A percentile compares a stretch with the other conserved stretches of the same genome.
phyloP scores from a whole-genome alignment of 2,888 invertebrate species.

The Sphaeridia pumilis region DNA sequence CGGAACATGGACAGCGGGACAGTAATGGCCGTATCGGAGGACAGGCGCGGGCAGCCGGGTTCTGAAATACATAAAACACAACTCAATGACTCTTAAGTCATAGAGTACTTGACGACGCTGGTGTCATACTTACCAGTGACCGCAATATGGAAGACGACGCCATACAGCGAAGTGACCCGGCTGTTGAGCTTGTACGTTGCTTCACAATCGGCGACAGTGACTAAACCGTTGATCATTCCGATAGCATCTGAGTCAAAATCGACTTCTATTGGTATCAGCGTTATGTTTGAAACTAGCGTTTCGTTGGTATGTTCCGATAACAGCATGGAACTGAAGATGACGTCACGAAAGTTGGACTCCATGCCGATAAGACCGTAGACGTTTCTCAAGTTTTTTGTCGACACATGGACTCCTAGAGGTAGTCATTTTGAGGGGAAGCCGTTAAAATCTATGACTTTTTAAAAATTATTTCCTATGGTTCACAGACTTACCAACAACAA shows the following conservation, averaged over 20 bases:
- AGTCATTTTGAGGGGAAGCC: neutral
- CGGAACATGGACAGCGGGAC: conserved; percentile 47
- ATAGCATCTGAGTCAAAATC: conserved; percentile 7
- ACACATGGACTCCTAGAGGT: conserved; percentile 23
- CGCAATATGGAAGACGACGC: conserved; percentile 29
- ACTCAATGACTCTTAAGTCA: neutral
- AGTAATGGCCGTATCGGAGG: conserved; percentile 54
- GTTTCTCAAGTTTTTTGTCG: conserved; percentile 6
- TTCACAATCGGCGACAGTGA: conserved; percentile 20
- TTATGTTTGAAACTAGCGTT: conserved; percentile 13
- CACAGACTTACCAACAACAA: conserved; percentile 12
- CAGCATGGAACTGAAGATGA: conserved; percentile 5
- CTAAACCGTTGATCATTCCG: conserved; percentile 20
- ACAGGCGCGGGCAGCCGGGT: conserved; percentile 64
- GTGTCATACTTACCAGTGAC: conserved; percentile 21
- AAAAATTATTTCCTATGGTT: too few relatives aligned
- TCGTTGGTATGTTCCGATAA: neutral
- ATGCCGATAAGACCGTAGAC: conserved; percentile 4
- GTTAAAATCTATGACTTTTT: too few relatives aligned
- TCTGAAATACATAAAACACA: conserved; percentile 41
- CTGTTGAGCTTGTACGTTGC: conserved; percentile 22
- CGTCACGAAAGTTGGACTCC: conserved; percentile 9
- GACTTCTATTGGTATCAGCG: conserved; percentile 6
- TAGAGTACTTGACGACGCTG: neutral
- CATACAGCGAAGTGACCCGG: conserved; percentile 17